Evolutionary conservation across 2,797 vertebrate species (phyloP).

Genomic region (Uromys caudimaculatus): DNA sequence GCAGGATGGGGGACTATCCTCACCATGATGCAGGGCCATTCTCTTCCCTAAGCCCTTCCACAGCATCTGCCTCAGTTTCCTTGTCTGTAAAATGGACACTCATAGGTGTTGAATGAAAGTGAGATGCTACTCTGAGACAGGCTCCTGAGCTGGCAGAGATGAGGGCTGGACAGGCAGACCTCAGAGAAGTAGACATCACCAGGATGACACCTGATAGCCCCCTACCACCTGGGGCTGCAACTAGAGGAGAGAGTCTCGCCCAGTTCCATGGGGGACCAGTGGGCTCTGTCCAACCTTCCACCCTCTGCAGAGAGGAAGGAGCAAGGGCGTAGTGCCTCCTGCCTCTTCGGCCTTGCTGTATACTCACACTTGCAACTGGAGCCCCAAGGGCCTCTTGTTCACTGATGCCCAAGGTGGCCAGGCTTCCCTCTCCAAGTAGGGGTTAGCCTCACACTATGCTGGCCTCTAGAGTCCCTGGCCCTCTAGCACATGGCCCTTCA

Average conservation of each 20-base stretch:
- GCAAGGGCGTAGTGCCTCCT: background rate
- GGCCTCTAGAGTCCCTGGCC: background rate
- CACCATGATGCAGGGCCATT: rapidly evolving
- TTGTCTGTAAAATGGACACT: background rate
- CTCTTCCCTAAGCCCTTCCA: rapidly evolving
- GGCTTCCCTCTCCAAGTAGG: background rate
- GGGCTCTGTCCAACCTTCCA: rapidly evolving
- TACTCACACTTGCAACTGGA: background rate
- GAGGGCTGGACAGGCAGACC: rapidly evolving
- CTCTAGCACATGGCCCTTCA: background rate
- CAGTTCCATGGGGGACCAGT: rapidly evolving
- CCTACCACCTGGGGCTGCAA: rapidly evolving
- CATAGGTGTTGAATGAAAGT: rapidly evolving
- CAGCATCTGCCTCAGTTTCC: background rate
- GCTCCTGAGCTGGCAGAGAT: background rate
- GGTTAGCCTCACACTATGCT: too few relatives aligned
- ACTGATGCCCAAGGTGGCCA: background rate
- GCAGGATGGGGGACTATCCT: background rate
- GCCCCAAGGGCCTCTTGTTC: background rate
- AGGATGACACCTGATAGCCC: background rate
- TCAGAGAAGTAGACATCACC: rapidly evolving
- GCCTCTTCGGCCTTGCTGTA: background rate
- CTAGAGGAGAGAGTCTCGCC: background rate
- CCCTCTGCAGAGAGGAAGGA: rapidly evolving
- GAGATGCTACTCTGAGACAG: background rate